Evolutionary conservation across 2,888 invertebrate species (phyloP).

Genomic region (Melipona bicolor): DNA sequence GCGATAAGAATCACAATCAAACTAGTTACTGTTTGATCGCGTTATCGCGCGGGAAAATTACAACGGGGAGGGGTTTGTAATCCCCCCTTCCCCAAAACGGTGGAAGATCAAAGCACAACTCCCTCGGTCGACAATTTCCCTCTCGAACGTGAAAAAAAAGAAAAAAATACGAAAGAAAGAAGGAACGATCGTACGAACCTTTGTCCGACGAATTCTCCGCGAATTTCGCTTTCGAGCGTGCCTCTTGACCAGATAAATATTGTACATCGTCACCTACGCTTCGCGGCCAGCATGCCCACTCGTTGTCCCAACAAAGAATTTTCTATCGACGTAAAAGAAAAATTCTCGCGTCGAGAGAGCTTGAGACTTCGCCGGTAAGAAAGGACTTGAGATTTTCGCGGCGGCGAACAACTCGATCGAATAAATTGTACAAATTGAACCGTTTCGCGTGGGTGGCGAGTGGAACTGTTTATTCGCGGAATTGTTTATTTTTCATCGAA

Average conservation of each 20-base stretch:
- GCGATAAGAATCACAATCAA: constrained; percentile 10
- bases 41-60: constrained; percentile 25
- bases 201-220: neutral
- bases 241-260: neutral
- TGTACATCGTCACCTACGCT: neutral
- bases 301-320: neutral
- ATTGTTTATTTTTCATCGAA: constrained; percentile 31
- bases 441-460: neutral
- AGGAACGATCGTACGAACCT: neutral
- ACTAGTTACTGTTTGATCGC: constrained; percentile 3
- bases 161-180: neutral
- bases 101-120: neutral
- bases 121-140: neutral
- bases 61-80: neutral
- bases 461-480: neutral
- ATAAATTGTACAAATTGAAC: constrained; percentile 8
- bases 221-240: neutral
- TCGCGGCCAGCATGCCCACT: neutral
- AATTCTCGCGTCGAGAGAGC: no score
- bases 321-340: constrained; percentile 2
- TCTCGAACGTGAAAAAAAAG: neutral
- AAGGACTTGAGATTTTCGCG: neutral
- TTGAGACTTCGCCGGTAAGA: neutral
- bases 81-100: no score
- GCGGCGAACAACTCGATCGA: neutral